Evolutionary conservation across 2,888 invertebrate genomes (phyloP).

Genomic region (Podotricha telesiphe): DNA sequence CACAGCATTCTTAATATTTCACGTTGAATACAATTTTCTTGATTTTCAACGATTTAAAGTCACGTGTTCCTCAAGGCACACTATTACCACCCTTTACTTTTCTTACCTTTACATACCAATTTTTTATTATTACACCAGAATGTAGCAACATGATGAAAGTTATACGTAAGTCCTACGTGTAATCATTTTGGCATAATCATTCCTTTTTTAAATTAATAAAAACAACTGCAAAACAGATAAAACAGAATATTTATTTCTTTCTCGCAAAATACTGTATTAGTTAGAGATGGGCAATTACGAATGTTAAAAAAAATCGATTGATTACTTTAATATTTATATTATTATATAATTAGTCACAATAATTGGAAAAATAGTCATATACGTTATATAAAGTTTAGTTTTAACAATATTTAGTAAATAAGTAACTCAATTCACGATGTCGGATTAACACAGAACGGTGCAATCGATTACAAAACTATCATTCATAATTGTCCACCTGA

Average conservation of each 20-base stretch:
- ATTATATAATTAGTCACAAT: constrained; percentile 9
- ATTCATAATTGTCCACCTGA: constrained; percentile 22
- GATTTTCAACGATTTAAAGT: constrained; percentile 35
- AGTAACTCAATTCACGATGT: constrained; percentile 10
- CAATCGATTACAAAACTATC: constrained; percentile 19
- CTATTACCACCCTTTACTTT: constrained; percentile 56
- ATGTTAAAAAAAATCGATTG: constrained; percentile 16
- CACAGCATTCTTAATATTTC: constrained; percentile 68
- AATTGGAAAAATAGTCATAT: constrained; percentile 13
- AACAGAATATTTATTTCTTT: background rate
- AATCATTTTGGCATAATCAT: constrained; percentile 2
- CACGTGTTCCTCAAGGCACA: constrained; percentile 70
- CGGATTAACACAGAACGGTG: background rate
- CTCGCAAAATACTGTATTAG: background rate
- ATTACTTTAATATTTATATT: constrained; percentile 10
- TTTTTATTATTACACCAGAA: constrained; percentile 6
- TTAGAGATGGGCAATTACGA: constrained; percentile 9
- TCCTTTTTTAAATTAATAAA: background rate
- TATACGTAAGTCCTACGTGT: background rate
- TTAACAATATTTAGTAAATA: background rate
- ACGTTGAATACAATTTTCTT: constrained; percentile 50
- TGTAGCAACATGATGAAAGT: background rate
- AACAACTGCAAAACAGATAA: background rate
- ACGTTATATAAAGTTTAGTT: constrained; percentile 1
- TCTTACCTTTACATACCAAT: constrained; percentile 9